Evolutionary conservation across 2,888 invertebrate species (phyloP), one percentile per base, ranked within the genome.

Genomic region (Drosophila robusta): DNA sequence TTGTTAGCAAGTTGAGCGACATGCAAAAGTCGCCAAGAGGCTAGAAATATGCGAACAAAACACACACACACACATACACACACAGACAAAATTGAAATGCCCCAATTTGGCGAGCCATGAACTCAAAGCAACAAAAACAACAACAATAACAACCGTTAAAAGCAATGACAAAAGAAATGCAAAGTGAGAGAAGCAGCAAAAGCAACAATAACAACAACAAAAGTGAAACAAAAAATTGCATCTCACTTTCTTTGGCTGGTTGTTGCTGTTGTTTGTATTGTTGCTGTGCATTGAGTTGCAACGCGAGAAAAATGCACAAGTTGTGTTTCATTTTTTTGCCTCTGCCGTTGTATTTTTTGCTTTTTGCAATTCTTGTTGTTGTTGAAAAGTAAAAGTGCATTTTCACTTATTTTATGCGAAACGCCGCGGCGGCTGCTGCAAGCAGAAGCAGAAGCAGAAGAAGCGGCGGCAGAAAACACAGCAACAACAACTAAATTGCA

Each of bases 331-430:
- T n/a, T 52, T 49, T 45, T 46, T 32, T 32, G 45, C 29, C 29
- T 54, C 38, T 32, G n/a, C 34, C 12, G 34, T 3, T 22, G 57
- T 39, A 50, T 38, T 50, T 26, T 46, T 38, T 39, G 52, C 38
- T 22, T 24, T 12, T 57, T 52, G 18, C 12, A 41, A 18, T 64
- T 71, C 45, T 67, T 61, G 56, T 67, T 75, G 61, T 63, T 70
- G 78, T 65, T 89, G 80, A 90, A 90, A 90, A 91, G 90, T 90
- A 90, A 90, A 90, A 90, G 90, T 90, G 90, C 86, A 90, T 91
- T 90, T 90, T 91, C 91, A 90, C 91, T 90, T 89, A 90, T 90
- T 90, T 91, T 83, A 87, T 90, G 86, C 80, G 70, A 78, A 77
- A 73, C 73, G 74, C 51, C 55, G 60, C 60, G 29, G 66, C 78